Percentiles rank a stretch among this genome's conserved stretches.
These are phyloP conservation scores for Brachynemurus nebulosus DNA, from an alignment of 2,888 invertebrate species.

Conservation along the genomic window DNA sequence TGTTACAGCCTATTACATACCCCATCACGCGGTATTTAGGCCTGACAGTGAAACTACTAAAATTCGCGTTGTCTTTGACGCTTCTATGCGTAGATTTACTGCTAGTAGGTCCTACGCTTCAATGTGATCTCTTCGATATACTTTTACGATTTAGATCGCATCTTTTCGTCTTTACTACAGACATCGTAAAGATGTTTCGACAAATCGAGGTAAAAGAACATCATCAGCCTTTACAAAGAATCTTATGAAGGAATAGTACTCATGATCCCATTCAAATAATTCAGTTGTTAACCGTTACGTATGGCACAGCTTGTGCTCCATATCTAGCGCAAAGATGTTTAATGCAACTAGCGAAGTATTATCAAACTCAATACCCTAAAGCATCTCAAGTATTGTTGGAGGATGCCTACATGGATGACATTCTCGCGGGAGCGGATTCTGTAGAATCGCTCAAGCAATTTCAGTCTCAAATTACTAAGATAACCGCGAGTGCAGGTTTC, in stretches of 20 bases:
- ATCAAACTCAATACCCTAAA: background rate
- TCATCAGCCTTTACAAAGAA: background rate
- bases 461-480: background rate
- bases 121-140: constrained; percentile 1
- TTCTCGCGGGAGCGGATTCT: constrained; percentile 6
- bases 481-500: background rate
- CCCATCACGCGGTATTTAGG: background rate
- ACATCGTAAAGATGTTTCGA: background rate
- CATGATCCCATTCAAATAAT: background rate
- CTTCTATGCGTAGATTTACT: no score
- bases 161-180: background rate
- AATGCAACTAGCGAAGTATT: background rate
- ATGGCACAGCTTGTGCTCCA: background rate
- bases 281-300: background rate
- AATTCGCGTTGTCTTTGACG: no score
- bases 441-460: background rate
- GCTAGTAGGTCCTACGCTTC: background rate
- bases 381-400: constrained; percentile 1
- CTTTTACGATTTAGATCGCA: background rate
- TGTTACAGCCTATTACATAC: background rate
- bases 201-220: background rate
- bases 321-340: background rate
- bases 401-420: constrained; percentile 12
- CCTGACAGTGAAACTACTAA: background rate
- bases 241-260: background rate